phyloP scores from a whole-genome alignment of 1,140 invertebrate genomes.

The Galleria mellonella region DNA sequence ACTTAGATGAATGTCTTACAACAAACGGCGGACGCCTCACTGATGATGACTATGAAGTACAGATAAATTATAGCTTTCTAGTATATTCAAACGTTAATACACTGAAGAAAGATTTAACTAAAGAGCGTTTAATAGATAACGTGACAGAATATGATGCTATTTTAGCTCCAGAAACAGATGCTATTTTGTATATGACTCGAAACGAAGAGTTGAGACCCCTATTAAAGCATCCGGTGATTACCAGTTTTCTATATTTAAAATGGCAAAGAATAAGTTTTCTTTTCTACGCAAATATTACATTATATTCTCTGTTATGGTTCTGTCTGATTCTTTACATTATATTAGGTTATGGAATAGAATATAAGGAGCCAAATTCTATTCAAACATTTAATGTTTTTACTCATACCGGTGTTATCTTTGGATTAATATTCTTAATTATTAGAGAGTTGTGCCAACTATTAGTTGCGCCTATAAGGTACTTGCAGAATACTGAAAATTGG shows the following conservation, averaged over 20 bases:
- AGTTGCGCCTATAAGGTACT: conserved; percentile 78
- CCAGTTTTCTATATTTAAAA: conserved; percentile 88
- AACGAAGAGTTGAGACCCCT: conserved; percentile 78
- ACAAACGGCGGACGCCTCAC: conserved; percentile 77
- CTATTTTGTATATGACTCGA: conserved; percentile 80
- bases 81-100: conserved; percentile 71
- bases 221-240: conserved; percentile 86
- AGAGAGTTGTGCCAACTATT: conserved; percentile 82
- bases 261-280: conserved; percentile 85
- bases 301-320: conserved; percentile 82
- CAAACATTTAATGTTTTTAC: conserved; percentile 58
- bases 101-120: conserved; percentile 51
- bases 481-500: conserved; percentile 81
- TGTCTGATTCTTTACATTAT: conserved; percentile 81
- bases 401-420: conserved; percentile 67
- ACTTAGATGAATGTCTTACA: conserved; percentile 81
- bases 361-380: conserved; percentile 46
- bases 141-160: conserved; percentile 54
- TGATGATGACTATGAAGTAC: conserved; percentile 80
- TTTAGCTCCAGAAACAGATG: conserved; percentile 76
- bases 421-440: conserved; percentile 75
- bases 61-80: conserved; percentile 82
- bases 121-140: conserved; percentile 58
- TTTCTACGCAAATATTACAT: conserved; percentile 81
- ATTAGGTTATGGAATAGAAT: conserved; percentile 69